Evolutionary conservation across 2,888 invertebrate genomes (phyloP), one percentile per base, ranked within the genome.

Genomic region (Ophion costatus): DNA sequence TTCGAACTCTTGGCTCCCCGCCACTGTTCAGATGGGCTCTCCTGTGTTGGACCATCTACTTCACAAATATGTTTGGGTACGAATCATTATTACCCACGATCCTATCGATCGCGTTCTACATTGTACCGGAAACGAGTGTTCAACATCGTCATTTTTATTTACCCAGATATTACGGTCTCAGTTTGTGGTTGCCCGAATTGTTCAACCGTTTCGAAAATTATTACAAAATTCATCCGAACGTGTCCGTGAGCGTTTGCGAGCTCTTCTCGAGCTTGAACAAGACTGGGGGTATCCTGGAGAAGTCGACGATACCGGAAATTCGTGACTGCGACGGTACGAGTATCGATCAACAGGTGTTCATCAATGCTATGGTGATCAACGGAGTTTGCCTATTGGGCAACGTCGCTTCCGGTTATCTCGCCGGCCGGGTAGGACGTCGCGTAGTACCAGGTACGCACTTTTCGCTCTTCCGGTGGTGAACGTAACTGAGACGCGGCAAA

Each of bases 171-270:
- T 96, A 96, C 82, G 96, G 96, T 2, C 93, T 96, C 0, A 96
- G 96, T 82, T 94, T 97, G 88, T 97, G 97, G 97, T 95, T 97
- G 69, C 97, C 97, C 3, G 97, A 97, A 91, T 94, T 97, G 10
- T 96, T 97, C 82, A 95, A 95, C 64, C 95, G 97, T 80, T 94
- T 95, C 90, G 91, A 94, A 89, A 89, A 93, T 85, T 91, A 92
- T 88, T 89, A 94, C 87, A 88, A 93, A 90, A 71, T 94, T 86
- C 88, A 94, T 90, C 92, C 95, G 88, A 95, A 95, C 84, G 94
- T 93, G 5, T 92, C 95, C 0, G 93, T 94, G 0, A 94, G 95
- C 24, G 92, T 95, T 0, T 94, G 95, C 80, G 94, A 95, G 83
- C 89, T 95, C 24, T 92, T 93, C 9, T 90, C 90, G 6, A 45